Base-by-base conservation (phyloP, 2,888 invertebrate genomes). In the Altica lythri region DNA sequence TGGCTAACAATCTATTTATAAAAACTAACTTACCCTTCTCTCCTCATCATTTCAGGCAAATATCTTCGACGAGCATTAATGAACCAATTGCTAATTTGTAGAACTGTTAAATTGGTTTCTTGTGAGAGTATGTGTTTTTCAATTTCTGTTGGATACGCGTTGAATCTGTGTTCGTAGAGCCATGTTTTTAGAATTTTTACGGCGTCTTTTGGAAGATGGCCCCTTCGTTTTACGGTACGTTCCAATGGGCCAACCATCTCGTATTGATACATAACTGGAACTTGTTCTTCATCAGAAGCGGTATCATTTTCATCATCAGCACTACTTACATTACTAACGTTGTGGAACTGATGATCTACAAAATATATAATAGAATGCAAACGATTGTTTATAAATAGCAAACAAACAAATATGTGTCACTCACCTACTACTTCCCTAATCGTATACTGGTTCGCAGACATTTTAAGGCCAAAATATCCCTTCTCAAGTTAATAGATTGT, bases 51-150 rank as follows among this genome's bases (percentile, higher is more conserved):
- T 57, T 76, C 75, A 2, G 76, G 77, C 48, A 77, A 59, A 59
- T 76, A 76, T 42, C 72, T 50, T 46, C 75, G 57, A 51, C 77
- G 62, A 12, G 74, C 59, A 61, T 77, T 77, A 34, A 77, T 77
- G 62, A 77, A 77, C 77, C 77, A 77, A 61, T 77, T 77, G 60
- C 75, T 75, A 25, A 77, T 76, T 63, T 77, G 77, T 8, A 77
- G 62, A 29, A 76, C 75, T 2, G 77, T 77, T 22, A 77, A 61
- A 54, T 73, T 72, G 1, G 77, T 76, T 50, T 75, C 75, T 63
- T 75, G 74, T 2, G 77, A 75, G 5, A 77, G 61, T 6, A 73
- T 69, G 50, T 75, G 72, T 52, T 77, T 77, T 53, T 77, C 77
- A n/a, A 74, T 69, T 67, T 77, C 77, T 2, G 75, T 76, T 0